phyloP scores from a whole-genome alignment of 2,113 vertebrate genomes.

The Ciconia maguari region DNA sequence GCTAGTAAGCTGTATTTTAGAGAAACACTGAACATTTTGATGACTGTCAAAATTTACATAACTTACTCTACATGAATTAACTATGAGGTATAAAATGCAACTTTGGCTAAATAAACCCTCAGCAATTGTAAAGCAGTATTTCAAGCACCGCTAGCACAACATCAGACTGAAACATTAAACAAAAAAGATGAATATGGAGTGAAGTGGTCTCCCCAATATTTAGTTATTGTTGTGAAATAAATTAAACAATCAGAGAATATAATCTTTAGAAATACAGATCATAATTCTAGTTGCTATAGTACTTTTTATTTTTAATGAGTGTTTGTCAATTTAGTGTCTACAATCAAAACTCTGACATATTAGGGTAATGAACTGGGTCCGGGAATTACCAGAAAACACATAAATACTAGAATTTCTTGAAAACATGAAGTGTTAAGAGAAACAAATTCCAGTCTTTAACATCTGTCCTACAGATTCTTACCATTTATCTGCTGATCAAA shows the following conservation, averaged over 20 bases:
- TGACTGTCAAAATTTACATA: slow-evolving; percentile 81
- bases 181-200: slow-evolving; percentile 24
- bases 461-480: slow-evolving; percentile 75
- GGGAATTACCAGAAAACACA: slow-evolving; percentile 54
- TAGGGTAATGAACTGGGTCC: slow-evolving; percentile 40
- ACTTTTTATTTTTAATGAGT: slow-evolving; percentile 47
- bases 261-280: not conserved
- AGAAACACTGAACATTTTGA: slow-evolving; percentile 76
- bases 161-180: slow-evolving; percentile 44
- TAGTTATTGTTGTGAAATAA: slow-evolving; percentile 4
- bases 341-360: slow-evolving; percentile 38
- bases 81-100: slow-evolving; percentile 78
- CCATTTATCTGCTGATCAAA: slow-evolving; percentile 76
- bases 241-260: not conserved
- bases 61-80: slow-evolving; percentile 80
- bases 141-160: slow-evolving; percentile 51
- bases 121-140: slow-evolving; percentile 64
- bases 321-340: slow-evolving; percentile 40
- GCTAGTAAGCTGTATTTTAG: slow-evolving; percentile 70
- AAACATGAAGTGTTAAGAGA: slow-evolving; percentile 67
- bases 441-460: slow-evolving; percentile 75
- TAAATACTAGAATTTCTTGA: slow-evolving; percentile 61
- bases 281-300: not conserved
- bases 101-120: slow-evolving; percentile 72
- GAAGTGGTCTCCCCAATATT: slow-evolving; percentile 14